Evolutionary conservation across 1,140 invertebrate species (phyloP).

Genomic region (Leptinotarsa texana): DNA sequence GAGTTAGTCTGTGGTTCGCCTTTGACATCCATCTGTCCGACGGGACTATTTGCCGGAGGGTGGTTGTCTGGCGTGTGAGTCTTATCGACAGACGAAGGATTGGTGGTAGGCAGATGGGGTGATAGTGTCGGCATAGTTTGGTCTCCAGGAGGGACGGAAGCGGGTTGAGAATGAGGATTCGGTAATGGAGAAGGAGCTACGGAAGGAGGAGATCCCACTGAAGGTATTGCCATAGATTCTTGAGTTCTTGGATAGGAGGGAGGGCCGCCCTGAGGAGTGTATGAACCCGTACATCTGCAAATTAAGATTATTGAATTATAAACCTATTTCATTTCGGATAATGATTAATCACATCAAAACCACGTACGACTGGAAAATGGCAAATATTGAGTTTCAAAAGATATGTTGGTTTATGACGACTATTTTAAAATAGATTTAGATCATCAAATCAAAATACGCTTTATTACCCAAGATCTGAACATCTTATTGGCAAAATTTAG

Average conservation of each 20-base stretch:
- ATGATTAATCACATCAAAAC: too few species aligned
- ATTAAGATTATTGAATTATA: too few species aligned
- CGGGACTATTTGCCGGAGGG: slow-evolving; percentile 56
- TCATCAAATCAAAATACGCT: too few species aligned
- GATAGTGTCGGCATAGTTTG: slow-evolving; percentile 69
- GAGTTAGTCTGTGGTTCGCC: slow-evolving; percentile 28
- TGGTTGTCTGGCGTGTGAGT: slow-evolving; percentile 56
- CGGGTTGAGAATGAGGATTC: slow-evolving; percentile 74
- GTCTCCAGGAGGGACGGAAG: slow-evolving; percentile 60
- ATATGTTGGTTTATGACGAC: too few species aligned
- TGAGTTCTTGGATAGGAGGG: slow-evolving; percentile 69
- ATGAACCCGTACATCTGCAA: slow-evolving; percentile 52
- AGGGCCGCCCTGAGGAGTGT: slow-evolving; percentile 63
- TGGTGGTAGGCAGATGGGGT: slow-evolving; percentile 51
- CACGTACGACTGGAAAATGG: too few species aligned
- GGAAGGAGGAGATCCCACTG: slow-evolving; percentile 74
- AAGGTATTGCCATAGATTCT: slow-evolving; percentile 67
- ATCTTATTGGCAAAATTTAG: too few species aligned
- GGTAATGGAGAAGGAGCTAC: slow-evolving; percentile 78
- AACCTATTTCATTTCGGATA: too few species aligned
- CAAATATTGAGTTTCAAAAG: too few species aligned
- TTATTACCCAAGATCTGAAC: too few species aligned
- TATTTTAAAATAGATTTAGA: too few species aligned
- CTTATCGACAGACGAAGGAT: slow-evolving; percentile 49
- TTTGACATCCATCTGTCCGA: slow-evolving; percentile 28